phyloP scores from a whole-genome alignment of 2,113 vertebrate species.

The Nothoprocta pentlandii region DNA sequence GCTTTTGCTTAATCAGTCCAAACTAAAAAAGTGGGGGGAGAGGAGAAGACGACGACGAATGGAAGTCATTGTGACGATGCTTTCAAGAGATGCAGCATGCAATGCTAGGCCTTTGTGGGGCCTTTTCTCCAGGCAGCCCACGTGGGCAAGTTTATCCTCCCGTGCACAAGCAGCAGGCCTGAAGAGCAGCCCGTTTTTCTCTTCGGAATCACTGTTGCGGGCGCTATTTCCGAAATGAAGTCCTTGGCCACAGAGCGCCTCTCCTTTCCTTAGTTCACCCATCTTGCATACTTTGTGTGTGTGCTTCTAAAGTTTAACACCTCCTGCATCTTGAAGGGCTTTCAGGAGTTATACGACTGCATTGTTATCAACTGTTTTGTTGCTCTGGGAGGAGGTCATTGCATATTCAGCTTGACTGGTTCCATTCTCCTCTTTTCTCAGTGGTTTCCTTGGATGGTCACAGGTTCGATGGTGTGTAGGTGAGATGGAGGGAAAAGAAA shows the following conservation, averaged over 20 bases:
- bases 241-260: constrained; percentile 61
- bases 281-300: constrained; percentile 26
- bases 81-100: constrained; percentile 83
- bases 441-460: constrained; percentile 90
- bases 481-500: constrained; percentile 16
- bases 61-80: constrained; percentile 38
- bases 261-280: constrained; percentile 59
- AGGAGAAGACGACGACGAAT: constrained; percentile 13
- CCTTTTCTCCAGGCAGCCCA: constrained; percentile 53
- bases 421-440: constrained; percentile 95
- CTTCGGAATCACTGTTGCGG: constrained; percentile 78
- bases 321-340: constrained; percentile 16
- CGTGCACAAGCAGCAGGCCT: constrained; percentile 76
- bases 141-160: constrained; percentile 70
- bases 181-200: constrained; percentile 79
- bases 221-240: constrained; percentile 70
- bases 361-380: constrained; percentile 90
- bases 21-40: background rate
- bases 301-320: constrained; percentile 71
- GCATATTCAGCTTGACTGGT: constrained; percentile 94
- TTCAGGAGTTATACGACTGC: constrained; percentile 84
- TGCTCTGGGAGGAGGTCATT: constrained; percentile 94
- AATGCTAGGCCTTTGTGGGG: constrained; percentile 76
- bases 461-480: background rate
- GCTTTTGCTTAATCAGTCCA: constrained; percentile 62